Conservation (phyloP, 2,888 invertebrate species). For the Cryptus armator region DNA sequence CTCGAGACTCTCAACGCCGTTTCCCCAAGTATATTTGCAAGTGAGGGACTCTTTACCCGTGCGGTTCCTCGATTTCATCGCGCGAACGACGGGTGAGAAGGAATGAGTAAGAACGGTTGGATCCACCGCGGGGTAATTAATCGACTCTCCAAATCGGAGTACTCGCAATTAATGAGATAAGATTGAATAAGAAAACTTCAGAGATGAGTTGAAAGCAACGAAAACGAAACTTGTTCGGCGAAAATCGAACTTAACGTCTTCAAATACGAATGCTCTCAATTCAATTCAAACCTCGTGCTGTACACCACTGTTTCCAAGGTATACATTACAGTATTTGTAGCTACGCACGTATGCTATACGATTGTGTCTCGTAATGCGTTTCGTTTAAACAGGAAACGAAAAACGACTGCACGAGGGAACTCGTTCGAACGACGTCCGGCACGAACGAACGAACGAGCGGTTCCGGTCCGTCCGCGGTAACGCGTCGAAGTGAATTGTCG, state of each 20-base stretch:
- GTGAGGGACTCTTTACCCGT: conserved; percentile 22
- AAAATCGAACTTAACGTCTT: conserved; percentile 26
- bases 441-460: not conserved
- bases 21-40: conserved; percentile 41
- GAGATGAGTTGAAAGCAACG: not conserved
- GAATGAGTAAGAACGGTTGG: not conserved
- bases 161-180: conserved; percentile 60
- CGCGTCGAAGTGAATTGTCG: conserved; percentile 15
- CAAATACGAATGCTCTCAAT: not conserved
- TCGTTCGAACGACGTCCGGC: conserved; percentile 24
- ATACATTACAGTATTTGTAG: not conserved
- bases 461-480: conserved; percentile 26
- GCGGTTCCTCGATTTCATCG: not conserved
- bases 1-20: conserved; percentile 54
- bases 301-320: not conserved
- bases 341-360: not conserved
- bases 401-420: conserved; percentile 2
- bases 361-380: not conserved
- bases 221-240: conserved; percentile 13
- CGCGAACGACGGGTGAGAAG: conserved; percentile 22
- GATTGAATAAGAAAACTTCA: conserved; percentile 48
- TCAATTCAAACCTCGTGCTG: not conserved
- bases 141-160: conserved; percentile 47
- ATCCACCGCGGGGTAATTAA: conserved; percentile 62
- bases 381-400: conserved; percentile 3